These are phyloP conservation scores for Sminthopsis crassicaudata DNA, from an alignment of 2,113 vertebrate species.

Conservation along the genomic window DNA sequence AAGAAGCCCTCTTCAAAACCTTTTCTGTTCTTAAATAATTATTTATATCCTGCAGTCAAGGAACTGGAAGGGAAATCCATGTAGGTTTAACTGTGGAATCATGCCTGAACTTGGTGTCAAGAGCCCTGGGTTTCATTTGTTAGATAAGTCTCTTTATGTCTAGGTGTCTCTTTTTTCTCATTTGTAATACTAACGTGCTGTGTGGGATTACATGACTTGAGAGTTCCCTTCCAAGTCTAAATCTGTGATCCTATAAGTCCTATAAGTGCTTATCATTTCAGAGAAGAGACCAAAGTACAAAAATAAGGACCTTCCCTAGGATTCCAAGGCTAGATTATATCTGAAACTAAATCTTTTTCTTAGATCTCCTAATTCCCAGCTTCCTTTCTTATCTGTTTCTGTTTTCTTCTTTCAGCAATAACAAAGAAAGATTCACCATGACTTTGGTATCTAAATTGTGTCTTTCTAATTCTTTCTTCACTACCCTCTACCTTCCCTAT, in stretches of 20 bases:
- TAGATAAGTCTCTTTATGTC: background rate
- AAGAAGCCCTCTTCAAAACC: background rate
- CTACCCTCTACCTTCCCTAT: background rate
- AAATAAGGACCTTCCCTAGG: background rate
- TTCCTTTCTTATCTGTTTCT: background rate
- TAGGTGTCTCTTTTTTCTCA: background rate
- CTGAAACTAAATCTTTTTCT: background rate
- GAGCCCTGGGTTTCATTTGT: background rate
- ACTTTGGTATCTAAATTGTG: no score
- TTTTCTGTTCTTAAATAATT: background rate
- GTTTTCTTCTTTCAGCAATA: background rate
- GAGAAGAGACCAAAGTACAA: background rate
- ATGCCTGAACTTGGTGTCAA: background rate
- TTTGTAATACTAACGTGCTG: background rate
- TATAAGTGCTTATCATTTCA: background rate
- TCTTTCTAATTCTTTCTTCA: background rate
- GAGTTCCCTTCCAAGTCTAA: background rate
- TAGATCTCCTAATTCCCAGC: background rate
- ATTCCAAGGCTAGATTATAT: background rate
- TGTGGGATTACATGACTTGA: background rate
- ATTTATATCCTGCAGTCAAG: background rate
- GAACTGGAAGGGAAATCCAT: background rate
- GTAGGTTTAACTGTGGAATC: background rate
- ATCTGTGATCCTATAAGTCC: background rate
- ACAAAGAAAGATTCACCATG: background rate